These are phyloP conservation scores for Drosophila limbata DNA, from an alignment of 2,888 invertebrate species.

Conservation along the genomic window DNA sequence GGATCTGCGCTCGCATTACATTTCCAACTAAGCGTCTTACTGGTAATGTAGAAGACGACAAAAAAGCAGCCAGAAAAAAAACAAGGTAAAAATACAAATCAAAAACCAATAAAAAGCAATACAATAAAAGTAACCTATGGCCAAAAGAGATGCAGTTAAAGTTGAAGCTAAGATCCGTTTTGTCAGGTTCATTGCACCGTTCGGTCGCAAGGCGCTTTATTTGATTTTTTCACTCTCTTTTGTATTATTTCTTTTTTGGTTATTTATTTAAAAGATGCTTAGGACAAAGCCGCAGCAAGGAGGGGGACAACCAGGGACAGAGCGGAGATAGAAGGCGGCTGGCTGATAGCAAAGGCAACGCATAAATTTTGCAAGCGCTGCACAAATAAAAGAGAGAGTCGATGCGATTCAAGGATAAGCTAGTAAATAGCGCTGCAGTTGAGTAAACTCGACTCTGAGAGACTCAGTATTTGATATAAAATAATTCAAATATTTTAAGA, in stretches of 20 bases:
- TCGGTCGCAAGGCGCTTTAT: conserved; percentile 30
- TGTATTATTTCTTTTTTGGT: conserved; percentile 39
- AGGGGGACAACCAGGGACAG: neutral
- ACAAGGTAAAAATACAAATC: conserved; percentile 58
- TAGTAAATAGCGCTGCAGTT: neutral
- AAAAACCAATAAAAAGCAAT: conserved; percentile 79
- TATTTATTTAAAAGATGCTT: conserved; percentile 80
- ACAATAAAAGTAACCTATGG: conserved; percentile 53
- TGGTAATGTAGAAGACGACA: conserved; percentile 52
- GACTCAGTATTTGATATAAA: conserved; percentile 13
- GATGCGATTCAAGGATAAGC: conserved; percentile 17
- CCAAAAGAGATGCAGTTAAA: conserved; percentile 8
- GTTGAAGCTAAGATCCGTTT: neutral
- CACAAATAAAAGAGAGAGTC: conserved; percentile 61
- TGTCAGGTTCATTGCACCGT: conserved; percentile 63
- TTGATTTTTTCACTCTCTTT: conserved; percentile 18
- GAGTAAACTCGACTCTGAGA: neutral
- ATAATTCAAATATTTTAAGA: conserved; percentile 9
- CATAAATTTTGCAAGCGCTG: conserved; percentile 79
- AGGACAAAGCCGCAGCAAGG: conserved; percentile 56
- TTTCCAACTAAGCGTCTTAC: conserved; percentile 72
- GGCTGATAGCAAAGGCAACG: conserved; percentile 60
- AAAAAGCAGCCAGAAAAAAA: conserved; percentile 18
- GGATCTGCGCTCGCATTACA: conserved; percentile 59
- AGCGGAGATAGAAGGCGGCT: neutral